phyloP scores from a whole-genome alignment of 2,797 vertebrate species.

The Manis crassicaudata region DNA sequence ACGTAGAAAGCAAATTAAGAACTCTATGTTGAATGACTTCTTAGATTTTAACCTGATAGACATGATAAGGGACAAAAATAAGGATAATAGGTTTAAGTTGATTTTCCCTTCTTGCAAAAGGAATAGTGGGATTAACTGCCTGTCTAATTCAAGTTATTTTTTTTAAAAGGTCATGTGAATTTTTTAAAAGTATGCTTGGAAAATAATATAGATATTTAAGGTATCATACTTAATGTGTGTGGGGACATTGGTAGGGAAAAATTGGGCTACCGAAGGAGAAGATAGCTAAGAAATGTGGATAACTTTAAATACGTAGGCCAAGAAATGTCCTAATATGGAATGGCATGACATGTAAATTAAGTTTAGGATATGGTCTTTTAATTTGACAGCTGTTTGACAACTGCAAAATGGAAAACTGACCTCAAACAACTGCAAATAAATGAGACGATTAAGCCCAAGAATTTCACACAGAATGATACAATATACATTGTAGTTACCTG shows the following conservation, averaged over 20 bases:
- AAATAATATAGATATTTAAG: slow-evolving; percentile 25
- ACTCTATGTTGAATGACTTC: slow-evolving; percentile 52
- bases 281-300: slow-evolving; percentile 72
- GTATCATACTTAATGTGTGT: neutral
- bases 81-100: neutral
- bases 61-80: slow-evolving; percentile 72
- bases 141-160: slow-evolving; percentile 1
- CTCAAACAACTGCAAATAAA: slow-evolving; percentile 87
- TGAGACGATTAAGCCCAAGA: slow-evolving; percentile 84
- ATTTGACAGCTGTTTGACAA: slow-evolving; percentile 89
- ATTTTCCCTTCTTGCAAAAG: slow-evolving; percentile 43
- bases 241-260: slow-evolving; percentile 18
- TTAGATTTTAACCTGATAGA: slow-evolving; percentile 69
- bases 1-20: slow-evolving; percentile 59
- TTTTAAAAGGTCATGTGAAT: neutral
- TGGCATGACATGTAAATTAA: slow-evolving; percentile 86
- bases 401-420: slow-evolving; percentile 87
- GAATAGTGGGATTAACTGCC: neutral
- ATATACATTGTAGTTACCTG: slow-evolving; percentile 85
- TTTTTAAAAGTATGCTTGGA: slow-evolving; percentile 25
- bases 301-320: slow-evolving; percentile 83
- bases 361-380: slow-evolving; percentile 84
- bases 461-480: slow-evolving; percentile 88
- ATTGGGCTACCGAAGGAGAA: slow-evolving; percentile 62
- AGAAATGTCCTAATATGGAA: slow-evolving; percentile 81